Base-by-base conservation (phyloP, 2,113 vertebrate species). In the Ellobius talpinus region DNA sequence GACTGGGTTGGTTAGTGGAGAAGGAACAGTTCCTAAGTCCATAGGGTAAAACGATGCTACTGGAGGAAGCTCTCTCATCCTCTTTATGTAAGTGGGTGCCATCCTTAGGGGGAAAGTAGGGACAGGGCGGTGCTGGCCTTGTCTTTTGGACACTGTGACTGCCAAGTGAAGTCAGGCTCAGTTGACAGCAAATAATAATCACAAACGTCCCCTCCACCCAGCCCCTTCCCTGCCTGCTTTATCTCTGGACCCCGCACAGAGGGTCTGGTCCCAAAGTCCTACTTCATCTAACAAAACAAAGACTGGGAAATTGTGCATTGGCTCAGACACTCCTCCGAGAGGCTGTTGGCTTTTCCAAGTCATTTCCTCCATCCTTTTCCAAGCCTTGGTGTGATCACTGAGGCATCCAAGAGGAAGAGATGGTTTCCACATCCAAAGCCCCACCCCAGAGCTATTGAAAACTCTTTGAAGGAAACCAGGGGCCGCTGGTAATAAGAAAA, bases 341-440 rank as follows among this genome's bases (percentile, higher is more conserved):
- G 36, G 3, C 36, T n/a, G 7, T 78, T 91, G 47, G 21, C 65
- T 89, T 95, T 93, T 55, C 63, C 79, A 74, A 72, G 16, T 63
- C 65, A 89, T 29, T 31, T 47, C 50, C 42, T 94, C 33, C 52
- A 19, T 92, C 52, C 66, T 93, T 90, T 95, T 84, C 66, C 86
- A 86, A 81, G 50, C 29, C 55, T 72, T 77, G n/a, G 26, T 31
- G 74, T 52, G 70, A 84, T 12, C 14, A 42, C 6, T 91, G 29
- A 61, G 19, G 7, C 12, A 8, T 73, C 42, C 89, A 92, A 65
- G 36, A 88, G 31, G 29, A 73, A 17, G 70, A 33, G 52, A 73
- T n/a, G 42, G 13, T 50, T 81, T 88, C 17, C 47, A 78, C 13
- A 36, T 14, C 39, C 47, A n/a, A 36, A 42, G 42, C 36, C 17